Conservation (phyloP, 2,888 invertebrate genomes). For the Drosophila fungiperda region DNA sequence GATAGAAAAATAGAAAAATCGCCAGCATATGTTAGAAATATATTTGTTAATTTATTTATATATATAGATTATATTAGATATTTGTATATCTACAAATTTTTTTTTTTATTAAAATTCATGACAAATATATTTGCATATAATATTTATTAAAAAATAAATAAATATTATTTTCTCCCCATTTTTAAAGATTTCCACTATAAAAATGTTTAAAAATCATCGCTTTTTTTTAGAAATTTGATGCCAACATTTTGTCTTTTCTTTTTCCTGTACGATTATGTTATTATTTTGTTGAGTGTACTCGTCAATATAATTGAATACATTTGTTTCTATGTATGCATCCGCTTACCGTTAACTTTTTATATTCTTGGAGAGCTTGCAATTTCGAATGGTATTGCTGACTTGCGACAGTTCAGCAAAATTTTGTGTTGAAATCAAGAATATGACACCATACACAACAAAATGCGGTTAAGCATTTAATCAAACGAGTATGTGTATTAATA, state of each 20-base stretch:
- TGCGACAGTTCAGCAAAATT: conserved; percentile 31
- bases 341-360: conserved; percentile 14
- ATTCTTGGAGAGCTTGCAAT: conserved; percentile 35
- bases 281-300: not conserved
- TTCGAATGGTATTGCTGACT: conserved; percentile 43
- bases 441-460: conserved; percentile 41
- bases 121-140: not conserved
- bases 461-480: conserved; percentile 10
- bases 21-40: not conserved
- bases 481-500: not conserved
- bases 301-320: not conserved
- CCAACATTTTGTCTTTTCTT: not conserved
- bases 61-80: not conserved
- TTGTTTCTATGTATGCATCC: conserved; percentile 31
- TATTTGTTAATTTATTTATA: not conserved
- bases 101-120: not conserved
- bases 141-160: no score
- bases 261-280: not conserved
- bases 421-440: conserved; percentile 45
- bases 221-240: not conserved
- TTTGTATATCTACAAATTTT: not conserved
- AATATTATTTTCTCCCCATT: not conserved
- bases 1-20: not conserved
- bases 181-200: not conserved
- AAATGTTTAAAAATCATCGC: not conserved